phyloP scores from a whole-genome alignment of 35 echinoderm and acorn worm genomes.

The Chiridota heheva region DNA sequence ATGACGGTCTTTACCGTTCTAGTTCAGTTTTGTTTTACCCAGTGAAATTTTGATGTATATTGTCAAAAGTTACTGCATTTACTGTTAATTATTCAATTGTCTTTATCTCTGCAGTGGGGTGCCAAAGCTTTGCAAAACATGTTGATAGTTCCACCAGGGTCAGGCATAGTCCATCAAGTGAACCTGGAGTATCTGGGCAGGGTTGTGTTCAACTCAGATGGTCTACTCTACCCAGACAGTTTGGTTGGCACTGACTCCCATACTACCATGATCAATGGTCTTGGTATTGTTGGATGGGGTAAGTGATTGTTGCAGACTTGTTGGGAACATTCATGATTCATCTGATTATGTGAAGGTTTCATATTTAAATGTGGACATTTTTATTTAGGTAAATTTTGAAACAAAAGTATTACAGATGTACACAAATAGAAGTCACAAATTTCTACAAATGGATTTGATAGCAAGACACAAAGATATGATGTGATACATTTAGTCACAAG shows the following conservation, averaged over 20 bases:
- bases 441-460: too few species aligned
- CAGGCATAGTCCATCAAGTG: conserved; percentile 88
- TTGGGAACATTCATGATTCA: background rate
- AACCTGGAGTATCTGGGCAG: conserved; percentile 93
- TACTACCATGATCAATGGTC: conserved; percentile 99
- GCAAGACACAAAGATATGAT: too few species aligned
- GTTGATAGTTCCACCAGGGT: conserved; percentile 96
- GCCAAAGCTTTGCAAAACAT: conserved; percentile 95
- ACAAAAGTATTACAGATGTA: too few species aligned
- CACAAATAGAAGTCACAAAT: too few species aligned
- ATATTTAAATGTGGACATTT: too few species aligned
- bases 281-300: conserved; percentile 98
- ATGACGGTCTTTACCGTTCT: too few species aligned
- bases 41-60: too few species aligned
- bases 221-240: conserved; percentile 92
- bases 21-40: too few species aligned
- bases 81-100: background rate
- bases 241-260: conserved; percentile 96
- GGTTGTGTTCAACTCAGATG: conserved; percentile 83
- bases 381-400: too few species aligned
- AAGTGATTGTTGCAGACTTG: conserved; percentile 24
- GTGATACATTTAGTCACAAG: too few species aligned
- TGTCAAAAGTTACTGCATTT: too few species aligned
- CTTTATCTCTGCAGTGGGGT: conserved; percentile 84
- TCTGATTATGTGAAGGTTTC: too few species aligned